These are phyloP conservation scores for Florisuga fusca DNA, from an alignment of 2,797 vertebrate species.

Conservation along the genomic window DNA sequence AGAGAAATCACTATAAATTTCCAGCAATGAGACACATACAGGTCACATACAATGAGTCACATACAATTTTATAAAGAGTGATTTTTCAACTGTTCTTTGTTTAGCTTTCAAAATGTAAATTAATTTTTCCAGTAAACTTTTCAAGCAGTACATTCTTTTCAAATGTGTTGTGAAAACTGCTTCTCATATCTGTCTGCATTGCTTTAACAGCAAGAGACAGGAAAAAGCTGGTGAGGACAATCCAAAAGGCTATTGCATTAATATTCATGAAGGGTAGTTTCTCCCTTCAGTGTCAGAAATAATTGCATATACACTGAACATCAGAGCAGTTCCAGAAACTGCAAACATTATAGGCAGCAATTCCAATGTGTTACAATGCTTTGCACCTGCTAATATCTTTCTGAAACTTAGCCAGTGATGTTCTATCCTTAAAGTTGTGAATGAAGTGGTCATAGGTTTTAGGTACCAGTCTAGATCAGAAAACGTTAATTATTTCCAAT, in stretches of 20 bases:
- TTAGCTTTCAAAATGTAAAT: conserved; percentile 35
- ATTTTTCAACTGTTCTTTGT: background rate
- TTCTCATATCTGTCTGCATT: conserved; percentile 8
- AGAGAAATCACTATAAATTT: background rate
- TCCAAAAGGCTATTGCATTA: conserved; percentile 36
- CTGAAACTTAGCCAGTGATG: background rate
- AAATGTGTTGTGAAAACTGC: conserved; percentile 36
- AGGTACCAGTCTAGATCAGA: background rate
- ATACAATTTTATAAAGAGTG: background rate
- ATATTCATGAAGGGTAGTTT: conserved; percentile 49
- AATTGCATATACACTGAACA: conserved; percentile 2
- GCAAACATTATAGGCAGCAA: conserved; percentile 15
- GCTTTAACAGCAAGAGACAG: conserved; percentile 40
- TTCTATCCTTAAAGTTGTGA: background rate
- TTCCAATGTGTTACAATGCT: background rate
- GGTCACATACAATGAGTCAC: no score
- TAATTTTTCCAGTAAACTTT: background rate
- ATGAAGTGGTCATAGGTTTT: background rate
- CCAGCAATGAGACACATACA: background rate
- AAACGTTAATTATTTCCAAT: background rate
- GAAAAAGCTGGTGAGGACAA: conserved; percentile 29
- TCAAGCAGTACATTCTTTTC: conserved; percentile 13
- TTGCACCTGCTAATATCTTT: background rate
- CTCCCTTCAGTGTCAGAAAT: conserved; percentile 18
- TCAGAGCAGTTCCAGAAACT: conserved; percentile 14